A percentile compares a stretch with the other conserved stretches of the same genome.
Evolutionary conservation across 2,113 vertebrate genomes (phyloP).

Genomic region (Mionectes macconnelli): DNA sequence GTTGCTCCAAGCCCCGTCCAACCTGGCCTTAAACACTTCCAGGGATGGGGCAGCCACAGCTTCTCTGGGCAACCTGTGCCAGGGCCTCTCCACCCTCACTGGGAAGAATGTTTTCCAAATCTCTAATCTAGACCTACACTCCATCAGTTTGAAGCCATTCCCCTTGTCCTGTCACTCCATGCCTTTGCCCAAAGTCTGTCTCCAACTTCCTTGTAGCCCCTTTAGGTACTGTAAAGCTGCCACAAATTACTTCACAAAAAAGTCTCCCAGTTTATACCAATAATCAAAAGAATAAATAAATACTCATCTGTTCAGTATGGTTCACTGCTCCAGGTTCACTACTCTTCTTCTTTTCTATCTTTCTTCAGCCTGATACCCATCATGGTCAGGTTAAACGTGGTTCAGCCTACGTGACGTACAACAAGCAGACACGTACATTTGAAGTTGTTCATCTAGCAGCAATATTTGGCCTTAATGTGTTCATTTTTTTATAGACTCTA

Average conservation of each 20-base stretch:
- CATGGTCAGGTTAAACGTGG: not conserved
- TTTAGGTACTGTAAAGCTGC: not conserved
- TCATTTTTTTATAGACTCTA: not conserved
- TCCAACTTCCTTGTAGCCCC: not conserved
- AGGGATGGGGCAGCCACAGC: not conserved
- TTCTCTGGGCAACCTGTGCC: not conserved
- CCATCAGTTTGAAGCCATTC: not conserved
- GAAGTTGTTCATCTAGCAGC: slow-evolving; percentile 54
- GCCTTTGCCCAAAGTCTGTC: not conserved
- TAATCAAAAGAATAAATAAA: not conserved
- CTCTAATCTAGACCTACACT: not conserved
- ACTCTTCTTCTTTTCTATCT: not conserved
- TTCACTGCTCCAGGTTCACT: not conserved
- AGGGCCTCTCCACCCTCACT: not conserved
- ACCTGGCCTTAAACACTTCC: not conserved
- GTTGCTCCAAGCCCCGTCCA: not conserved
- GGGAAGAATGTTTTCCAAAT: not conserved
- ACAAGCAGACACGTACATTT: not conserved
- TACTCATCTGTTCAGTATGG: not conserved
- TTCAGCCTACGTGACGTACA: not conserved
- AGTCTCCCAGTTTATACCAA: not conserved
- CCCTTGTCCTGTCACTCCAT: not conserved
- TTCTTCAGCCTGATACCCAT: not conserved
- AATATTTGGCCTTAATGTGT: slow-evolving; percentile 14
- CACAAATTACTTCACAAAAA: not conserved